Evolutionary conservation across 2,113 vertebrate species (phyloP).

Genomic region (Elaphurus davidianus): DNA sequence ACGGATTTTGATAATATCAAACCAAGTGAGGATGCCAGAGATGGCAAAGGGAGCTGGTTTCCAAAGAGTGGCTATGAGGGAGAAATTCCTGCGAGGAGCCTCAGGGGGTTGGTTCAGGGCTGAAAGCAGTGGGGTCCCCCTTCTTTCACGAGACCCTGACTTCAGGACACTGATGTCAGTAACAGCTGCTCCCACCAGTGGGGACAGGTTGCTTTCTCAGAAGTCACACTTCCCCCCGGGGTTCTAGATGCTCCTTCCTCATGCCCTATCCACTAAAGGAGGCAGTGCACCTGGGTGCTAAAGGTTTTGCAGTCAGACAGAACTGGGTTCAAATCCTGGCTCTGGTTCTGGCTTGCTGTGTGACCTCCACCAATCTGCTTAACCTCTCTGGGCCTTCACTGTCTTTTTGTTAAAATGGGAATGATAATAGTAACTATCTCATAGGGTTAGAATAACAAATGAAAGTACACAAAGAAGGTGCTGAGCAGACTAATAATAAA

Average conservation of each 20-base stretch:
- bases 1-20: not conserved
- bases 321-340: not conserved
- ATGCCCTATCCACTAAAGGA: too few species aligned
- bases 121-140: accelerated
- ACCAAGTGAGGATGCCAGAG: not conserved
- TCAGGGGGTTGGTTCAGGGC: not conserved
- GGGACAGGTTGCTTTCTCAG: not conserved
- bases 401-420: not conserved
- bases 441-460: not conserved
- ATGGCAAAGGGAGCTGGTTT: not conserved
- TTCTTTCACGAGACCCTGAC: not conserved
- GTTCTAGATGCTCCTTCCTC: not conserved
- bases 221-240: not conserved
- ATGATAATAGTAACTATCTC: not conserved
- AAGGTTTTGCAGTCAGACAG: not conserved
- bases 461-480: not conserved
- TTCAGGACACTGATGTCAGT: not conserved
- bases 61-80: not conserved
- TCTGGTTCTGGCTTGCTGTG: not conserved
- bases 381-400: not conserved
- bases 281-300: not conserved
- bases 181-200: not conserved
- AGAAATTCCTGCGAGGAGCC: not conserved
- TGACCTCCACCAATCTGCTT: not conserved
- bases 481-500: not conserved